A percentile compares a stretch with the other conserved stretches of the same genome.
phyloP scores from a whole-genome alignment of 2,113 vertebrate genomes.

The Scomber scombrus region DNA sequence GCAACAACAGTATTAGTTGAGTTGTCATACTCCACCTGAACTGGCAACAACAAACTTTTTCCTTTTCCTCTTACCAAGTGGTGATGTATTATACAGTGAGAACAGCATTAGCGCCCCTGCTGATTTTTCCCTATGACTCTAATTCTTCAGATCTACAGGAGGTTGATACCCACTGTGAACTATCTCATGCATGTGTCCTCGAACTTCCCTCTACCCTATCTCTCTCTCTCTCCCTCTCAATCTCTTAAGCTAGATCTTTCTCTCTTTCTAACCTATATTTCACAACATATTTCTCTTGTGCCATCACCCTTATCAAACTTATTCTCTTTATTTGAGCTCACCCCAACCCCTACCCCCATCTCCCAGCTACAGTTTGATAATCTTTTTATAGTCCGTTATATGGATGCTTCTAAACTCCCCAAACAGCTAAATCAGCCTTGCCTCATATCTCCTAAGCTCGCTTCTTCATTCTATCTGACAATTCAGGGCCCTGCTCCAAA shows the following conservation, averaged over 20 bases:
- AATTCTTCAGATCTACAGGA: slow-evolving; percentile 76
- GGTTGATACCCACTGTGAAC: slow-evolving; percentile 71
- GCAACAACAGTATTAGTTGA: slow-evolving; percentile 2
- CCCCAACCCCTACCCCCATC: not conserved
- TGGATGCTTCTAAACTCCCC: not conserved
- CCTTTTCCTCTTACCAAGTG: slow-evolving; percentile 14
- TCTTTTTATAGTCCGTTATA: not conserved
- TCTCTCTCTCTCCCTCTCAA: slow-evolving; percentile 8
- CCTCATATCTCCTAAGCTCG: slow-evolving; percentile 26
- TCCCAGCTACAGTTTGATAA: not conserved
- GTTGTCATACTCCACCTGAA: slow-evolving; percentile 48
- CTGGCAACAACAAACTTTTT: slow-evolving; percentile 42
- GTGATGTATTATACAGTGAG: slow-evolving; percentile 51
- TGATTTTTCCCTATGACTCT: slow-evolving; percentile 65
- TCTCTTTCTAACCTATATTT: slow-evolving; percentile 6
- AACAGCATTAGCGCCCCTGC: slow-evolving; percentile 48
- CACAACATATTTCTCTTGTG: slow-evolving; percentile 1
- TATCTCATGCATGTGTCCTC: slow-evolving; percentile 56
- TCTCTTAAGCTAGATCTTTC: slow-evolving; percentile 32
- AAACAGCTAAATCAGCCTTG: not conserved
- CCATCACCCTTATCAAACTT: slow-evolving; percentile 4
- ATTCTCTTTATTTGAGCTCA: not conserved
- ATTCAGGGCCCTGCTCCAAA: slow-evolving; percentile 6
- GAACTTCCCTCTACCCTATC: slow-evolving; percentile 22
- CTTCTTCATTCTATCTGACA: slow-evolving; percentile 21